Evolutionary conservation across 2,888 invertebrate genomes (phyloP), one percentile per base, ranked within the genome.

Genomic region (Argyresthia albistria): DNA sequence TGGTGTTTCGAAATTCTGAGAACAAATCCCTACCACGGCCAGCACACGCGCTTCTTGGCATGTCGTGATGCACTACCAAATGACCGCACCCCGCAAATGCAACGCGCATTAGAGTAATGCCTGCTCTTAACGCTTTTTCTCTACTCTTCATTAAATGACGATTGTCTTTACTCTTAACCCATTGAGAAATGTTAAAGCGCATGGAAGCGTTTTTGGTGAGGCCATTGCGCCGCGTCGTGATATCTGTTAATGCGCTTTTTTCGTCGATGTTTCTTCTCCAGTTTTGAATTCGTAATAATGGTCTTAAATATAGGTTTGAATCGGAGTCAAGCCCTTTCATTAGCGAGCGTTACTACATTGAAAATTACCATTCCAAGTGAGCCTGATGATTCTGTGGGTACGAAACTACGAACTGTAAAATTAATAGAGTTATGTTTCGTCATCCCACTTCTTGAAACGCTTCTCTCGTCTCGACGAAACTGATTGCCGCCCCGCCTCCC

Each of bases 21-120:
- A 43, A 50, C 50, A 42, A 48, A 50, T 50, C 50, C 42, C 43
- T 50, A 42, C 25, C 50, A 50, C 43, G 50, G 50, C 25, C 50
- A 8, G 12, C 16, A 7, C 46, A 11, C 7, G 46, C 11, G 46
- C n/a, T 9, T 49, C n/a, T 9, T 49, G 47, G 46, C 52, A 46
- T 67, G 67, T 80, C 80, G 81, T 82, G 80, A 82, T 76, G 76
- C 72, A 67, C 70, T 64, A 61, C 69, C 25, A 70, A 73, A 73
- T 70, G 76, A 77, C 76, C 69, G 69, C 64, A 53, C 57, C 56
- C 57, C 56, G 54, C 66, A 70, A 75, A 75, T 71, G 75, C 74
- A 69, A 60, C 60, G 60, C 63, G 61, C 79, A 79, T 80, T 80
- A 80, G 67, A 70, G 69, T 76, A 77, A 77, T 77, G 73, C 62